Percentiles rank a stretch among this genome's conserved stretches.
Conservation (phyloP, 1,140 invertebrate species). For the Tenebrio molitor region DNA sequence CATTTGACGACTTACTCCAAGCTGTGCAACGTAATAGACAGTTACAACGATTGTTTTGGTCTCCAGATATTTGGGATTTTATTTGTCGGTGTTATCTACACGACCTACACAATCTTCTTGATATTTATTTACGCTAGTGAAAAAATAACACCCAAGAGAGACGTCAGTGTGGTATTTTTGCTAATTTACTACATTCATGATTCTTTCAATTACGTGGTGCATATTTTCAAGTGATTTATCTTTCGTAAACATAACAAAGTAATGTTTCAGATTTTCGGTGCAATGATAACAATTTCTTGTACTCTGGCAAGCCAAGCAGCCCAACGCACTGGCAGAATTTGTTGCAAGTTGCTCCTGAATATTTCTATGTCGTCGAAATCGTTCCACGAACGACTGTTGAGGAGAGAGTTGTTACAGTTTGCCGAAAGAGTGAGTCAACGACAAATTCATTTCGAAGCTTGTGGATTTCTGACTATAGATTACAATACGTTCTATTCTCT, state of each 20-base stretch:
- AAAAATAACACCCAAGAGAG: not conserved
- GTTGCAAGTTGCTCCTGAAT: not conserved
- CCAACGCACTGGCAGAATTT: not conserved
- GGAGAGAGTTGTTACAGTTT: not conserved
- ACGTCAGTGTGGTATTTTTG: constrained; percentile 4
- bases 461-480: constrained; percentile 3
- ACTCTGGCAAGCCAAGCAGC: not conserved
- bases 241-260: not conserved
- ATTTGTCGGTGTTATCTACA: not conserved
- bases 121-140: not conserved
- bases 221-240: not conserved
- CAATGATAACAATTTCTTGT: not conserved
- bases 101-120: not conserved
- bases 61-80: not conserved
- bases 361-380: not conserved
- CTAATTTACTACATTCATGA: not conserved
- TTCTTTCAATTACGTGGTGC: not conserved
- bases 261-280: not conserved
- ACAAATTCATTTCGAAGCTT: not conserved
- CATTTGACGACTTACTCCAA: not conserved
- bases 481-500: not conserved
- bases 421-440: constrained; percentile 3
- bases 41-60: not conserved
- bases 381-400: not conserved
- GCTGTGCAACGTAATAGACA: not conserved